A percentile compares a stretch with the other conserved stretches of the same genome.
Conservation (phyloP, 2,888 invertebrate species). For the Bombylius major region DNA sequence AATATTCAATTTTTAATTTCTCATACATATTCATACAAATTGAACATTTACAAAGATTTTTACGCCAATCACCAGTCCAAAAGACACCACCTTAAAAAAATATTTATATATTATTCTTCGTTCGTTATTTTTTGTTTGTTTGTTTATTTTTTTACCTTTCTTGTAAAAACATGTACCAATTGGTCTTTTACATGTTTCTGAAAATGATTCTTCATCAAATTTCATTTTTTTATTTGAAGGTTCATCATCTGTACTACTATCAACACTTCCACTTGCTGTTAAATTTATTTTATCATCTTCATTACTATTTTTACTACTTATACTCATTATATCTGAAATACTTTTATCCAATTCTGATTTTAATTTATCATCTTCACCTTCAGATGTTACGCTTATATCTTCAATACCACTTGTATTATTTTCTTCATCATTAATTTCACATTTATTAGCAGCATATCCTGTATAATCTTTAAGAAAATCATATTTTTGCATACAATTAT, state of each 20-base stretch:
- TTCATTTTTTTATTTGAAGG: slow-evolving; percentile 24
- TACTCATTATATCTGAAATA: slow-evolving; percentile 28
- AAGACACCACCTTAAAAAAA: slow-evolving; percentile 49
- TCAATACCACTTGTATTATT: slow-evolving; percentile 18
- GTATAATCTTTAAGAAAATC: slow-evolving; percentile 62
- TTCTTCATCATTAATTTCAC: too few species aligned
- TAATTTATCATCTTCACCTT: slow-evolving; percentile 22
- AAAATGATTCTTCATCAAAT: slow-evolving; percentile 8
- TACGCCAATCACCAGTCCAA: slow-evolving; percentile 65
- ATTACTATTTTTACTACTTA: slow-evolving; percentile 5
- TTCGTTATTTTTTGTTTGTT: background rate
- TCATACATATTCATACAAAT: slow-evolving; percentile 59
- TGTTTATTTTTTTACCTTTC: slow-evolving; percentile 16
- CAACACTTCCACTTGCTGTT: background rate
- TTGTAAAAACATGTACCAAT: slow-evolving; percentile 15
- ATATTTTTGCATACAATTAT: slow-evolving; percentile 60
- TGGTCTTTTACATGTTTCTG: slow-evolving; percentile 21
- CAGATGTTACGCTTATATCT: slow-evolving; percentile 18
- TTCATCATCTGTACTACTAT: slow-evolving; percentile 13
- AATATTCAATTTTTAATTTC: slow-evolving; percentile 52
- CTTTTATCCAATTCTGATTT: slow-evolving; percentile 27
- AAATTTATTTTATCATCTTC: background rate
- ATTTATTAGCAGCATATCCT: slow-evolving; percentile 29
- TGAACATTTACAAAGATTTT: slow-evolving; percentile 57
- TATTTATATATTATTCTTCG: too few species aligned